phyloP scores from a whole-genome alignment of 2,113 vertebrate species.

The Leucoraja erinaceus region DNA sequence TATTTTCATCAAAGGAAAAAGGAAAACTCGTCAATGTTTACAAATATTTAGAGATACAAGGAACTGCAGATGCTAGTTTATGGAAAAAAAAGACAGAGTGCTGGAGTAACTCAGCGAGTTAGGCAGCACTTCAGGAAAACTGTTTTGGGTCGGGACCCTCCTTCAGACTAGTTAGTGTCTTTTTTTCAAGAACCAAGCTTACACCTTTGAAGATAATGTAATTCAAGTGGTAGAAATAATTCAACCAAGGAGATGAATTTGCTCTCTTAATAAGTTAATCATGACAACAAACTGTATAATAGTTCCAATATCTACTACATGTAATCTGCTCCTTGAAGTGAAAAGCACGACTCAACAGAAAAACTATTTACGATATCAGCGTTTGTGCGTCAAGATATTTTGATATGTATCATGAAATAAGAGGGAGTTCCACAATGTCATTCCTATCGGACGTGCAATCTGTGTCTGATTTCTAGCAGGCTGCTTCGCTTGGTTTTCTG shows the following conservation, averaged over 20 bases:
- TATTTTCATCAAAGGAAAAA: not conserved
- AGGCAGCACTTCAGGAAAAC: no score
- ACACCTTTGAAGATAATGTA: not conserved
- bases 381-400: not conserved
- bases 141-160: no score
- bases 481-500: not conserved
- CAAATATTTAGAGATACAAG: not conserved
- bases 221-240: not conserved
- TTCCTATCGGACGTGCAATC: not conserved
- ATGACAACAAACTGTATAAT: not conserved
- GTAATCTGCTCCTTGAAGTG: constrained; percentile 20
- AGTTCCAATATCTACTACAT: not conserved
- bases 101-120: no score
- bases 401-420: constrained; percentile 22
- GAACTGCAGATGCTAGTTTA: no score
- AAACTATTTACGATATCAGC: not conserved
- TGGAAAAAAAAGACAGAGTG: no score
- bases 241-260: not conserved
- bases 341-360: not conserved
- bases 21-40: no score
- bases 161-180: no score
- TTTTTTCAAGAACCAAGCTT: no score
- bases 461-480: not conserved
- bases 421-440: not conserved
- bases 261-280: not conserved